Evolutionary conservation across 2,113 vertebrate species (phyloP).

Genomic region (Indri indri): DNA sequence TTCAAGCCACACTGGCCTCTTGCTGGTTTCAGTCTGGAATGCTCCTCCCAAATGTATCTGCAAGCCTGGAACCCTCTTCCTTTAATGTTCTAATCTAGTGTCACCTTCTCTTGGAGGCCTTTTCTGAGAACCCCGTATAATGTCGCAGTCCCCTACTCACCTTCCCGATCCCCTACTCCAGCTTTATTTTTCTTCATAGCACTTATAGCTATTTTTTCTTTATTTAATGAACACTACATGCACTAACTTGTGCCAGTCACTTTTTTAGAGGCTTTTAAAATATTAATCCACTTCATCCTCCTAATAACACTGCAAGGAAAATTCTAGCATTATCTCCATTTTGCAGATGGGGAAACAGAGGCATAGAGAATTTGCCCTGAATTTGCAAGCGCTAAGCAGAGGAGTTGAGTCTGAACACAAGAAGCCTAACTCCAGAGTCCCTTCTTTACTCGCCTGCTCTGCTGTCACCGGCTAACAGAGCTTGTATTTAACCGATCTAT

Average conservation of each 20-base stretch:
- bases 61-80: not conserved
- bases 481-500: not conserved
- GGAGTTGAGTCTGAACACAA: not conserved
- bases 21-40: not conserved
- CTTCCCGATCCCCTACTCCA: not conserved
- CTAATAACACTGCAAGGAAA: not conserved
- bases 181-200: not conserved
- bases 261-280: not conserved
- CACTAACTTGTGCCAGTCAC: not conserved
- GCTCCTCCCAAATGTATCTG: not conserved
- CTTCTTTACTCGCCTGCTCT: not conserved
- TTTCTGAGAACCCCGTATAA: too few relatives aligned
- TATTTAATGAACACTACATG: not conserved
- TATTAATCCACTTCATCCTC: not conserved
- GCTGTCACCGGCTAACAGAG: not conserved
- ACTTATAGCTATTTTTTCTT: not conserved
- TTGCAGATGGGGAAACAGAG: not conserved
- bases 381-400: not conserved
- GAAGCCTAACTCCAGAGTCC: not conserved
- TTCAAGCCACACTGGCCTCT: too few relatives aligned
- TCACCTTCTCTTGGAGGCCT: not conserved
- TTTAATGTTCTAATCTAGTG: not conserved
- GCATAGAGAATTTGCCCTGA: not conserved
- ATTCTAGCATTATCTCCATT: not conserved
- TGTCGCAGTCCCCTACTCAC: not conserved